phyloP scores from a whole-genome alignment of 2,888 invertebrate genomes.

The Drosophila setosimentum region DNA sequence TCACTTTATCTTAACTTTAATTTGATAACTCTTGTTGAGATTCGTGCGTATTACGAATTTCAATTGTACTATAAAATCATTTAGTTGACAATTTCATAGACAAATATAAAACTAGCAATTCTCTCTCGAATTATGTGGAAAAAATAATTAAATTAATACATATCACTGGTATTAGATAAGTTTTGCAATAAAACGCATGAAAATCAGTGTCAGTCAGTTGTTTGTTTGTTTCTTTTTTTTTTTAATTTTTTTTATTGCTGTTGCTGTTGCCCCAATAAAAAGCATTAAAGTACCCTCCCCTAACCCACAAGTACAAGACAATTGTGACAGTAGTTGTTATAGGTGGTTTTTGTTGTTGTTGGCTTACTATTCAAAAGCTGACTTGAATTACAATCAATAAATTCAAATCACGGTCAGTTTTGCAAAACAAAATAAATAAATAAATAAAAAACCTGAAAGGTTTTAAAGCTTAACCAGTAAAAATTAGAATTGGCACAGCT shows the following conservation, averaged over 20 bases:
- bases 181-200: constrained; percentile 57
- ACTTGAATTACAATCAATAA: constrained; percentile 25
- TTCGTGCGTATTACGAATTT: background rate
- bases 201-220: constrained; percentile 37
- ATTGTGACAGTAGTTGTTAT: constrained; percentile 8
- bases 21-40: background rate
- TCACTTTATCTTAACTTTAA: background rate
- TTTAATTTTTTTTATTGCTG: background rate
- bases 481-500: constrained; percentile 32
- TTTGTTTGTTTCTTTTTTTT: constrained; percentile 6
- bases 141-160: constrained; percentile 15
- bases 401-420: constrained; percentile 37
- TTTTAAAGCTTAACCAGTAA: constrained; percentile 14
- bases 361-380: constrained; percentile 19
- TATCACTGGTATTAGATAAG: constrained; percentile 27
- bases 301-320: constrained; percentile 1
- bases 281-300: background rate
- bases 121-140: constrained; percentile 12
- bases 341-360: constrained; percentile 10
- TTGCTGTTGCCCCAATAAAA: constrained; percentile 6
- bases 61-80: background rate
- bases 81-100: background rate
- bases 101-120: background rate
- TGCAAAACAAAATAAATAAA: background rate
- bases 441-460: background rate